phyloP scores from a whole-genome alignment of 2,888 invertebrate species.

The Chrysolina haemoptera region DNA sequence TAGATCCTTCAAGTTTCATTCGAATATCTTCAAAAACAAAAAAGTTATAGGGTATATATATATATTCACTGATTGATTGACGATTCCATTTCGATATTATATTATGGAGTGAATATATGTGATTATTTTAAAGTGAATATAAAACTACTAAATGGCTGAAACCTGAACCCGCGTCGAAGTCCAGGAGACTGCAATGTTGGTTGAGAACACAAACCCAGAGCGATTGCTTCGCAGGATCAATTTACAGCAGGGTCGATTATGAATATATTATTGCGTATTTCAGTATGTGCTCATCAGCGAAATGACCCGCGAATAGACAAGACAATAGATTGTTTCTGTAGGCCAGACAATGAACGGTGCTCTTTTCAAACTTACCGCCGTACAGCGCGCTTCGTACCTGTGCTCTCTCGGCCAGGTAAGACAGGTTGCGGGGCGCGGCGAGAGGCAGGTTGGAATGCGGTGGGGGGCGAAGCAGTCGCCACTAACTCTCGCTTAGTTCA shows the following conservation, averaged over 20 bases:
- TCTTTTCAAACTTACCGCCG: constrained; percentile 64
- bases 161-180: no score
- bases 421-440: constrained; percentile 66
- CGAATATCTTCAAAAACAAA: no score
- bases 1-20: no score
- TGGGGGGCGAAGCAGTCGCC: constrained; percentile 67
- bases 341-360: constrained; percentile 64
- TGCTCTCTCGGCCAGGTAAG: constrained; percentile 58
- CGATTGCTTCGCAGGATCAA: constrained; percentile 53
- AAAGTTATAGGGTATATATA: no score
- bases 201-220: constrained; percentile 43
- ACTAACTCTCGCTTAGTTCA: constrained; percentile 66
- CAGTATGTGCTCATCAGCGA: constrained; percentile 62
- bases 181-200: constrained; percentile 38
- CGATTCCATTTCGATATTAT: no score
- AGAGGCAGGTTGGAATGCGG: constrained; percentile 69
- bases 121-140: no score
- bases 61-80: no score
- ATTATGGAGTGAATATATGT: no score
- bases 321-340: constrained; percentile 68
- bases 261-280: constrained; percentile 66
- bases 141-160: no score
- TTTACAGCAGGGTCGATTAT: constrained; percentile 61
- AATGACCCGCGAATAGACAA: constrained; percentile 66
- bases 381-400: constrained; percentile 54